A percentile compares a stretch with the other conserved stretches of the same genome.
Conservation (phyloP, 2,113 vertebrate species). For the Apteryx owenii region DNA sequence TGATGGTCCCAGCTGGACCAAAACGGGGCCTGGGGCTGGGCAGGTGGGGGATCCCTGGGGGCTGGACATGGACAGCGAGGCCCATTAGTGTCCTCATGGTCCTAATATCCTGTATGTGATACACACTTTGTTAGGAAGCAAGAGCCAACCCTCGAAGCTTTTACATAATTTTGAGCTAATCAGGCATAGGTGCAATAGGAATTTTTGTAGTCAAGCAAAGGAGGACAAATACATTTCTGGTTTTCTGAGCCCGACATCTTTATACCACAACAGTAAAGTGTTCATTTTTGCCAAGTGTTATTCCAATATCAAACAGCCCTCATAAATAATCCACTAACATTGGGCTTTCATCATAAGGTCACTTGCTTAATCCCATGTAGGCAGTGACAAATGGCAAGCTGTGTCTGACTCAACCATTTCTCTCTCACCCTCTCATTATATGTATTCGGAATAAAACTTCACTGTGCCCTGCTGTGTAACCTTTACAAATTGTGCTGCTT, state of each 20-base stretch:
- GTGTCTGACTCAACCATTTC: conserved; percentile 18
- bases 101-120: neutral
- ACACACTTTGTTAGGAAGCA: neutral
- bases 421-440: neutral
- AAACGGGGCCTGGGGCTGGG: neutral
- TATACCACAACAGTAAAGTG: neutral
- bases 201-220: neutral
- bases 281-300: neutral
- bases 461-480: conserved; percentile 1
- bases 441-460: conserved; percentile 14
- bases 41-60: no score
- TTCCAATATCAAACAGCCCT: neutral
- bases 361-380: conserved; percentile 7
- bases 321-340: neutral
- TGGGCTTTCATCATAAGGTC: conserved; percentile 16
- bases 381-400: conserved; percentile 24
- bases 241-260: neutral
- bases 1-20: neutral
- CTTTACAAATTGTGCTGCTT: neutral
- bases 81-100: no score
- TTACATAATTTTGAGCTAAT: neutral
- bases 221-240: neutral
- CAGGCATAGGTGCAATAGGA: neutral
- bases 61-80: neutral
- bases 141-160: neutral